Conservation (phyloP, 2,113 vertebrate species). For the Cepphus grylle region DNA sequence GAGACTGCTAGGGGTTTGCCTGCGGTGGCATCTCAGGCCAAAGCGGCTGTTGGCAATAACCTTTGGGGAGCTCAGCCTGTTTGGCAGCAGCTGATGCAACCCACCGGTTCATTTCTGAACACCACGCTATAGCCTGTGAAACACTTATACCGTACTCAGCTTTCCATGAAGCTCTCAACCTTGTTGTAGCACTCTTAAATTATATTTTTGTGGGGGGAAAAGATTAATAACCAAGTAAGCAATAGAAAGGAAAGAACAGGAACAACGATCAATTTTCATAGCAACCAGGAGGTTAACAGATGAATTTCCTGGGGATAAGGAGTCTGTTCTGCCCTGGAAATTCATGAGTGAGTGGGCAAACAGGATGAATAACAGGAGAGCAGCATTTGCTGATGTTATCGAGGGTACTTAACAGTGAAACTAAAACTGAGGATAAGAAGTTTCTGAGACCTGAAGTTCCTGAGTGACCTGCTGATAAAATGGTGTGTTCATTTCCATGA, state of each 20-base stretch:
- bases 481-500: neutral
- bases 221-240: neutral
- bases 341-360: neutral
- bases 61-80: neutral
- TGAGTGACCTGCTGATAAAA: neutral
- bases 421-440: neutral
- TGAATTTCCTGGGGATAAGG: neutral
- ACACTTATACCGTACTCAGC: rapidly evolving
- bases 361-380: neutral
- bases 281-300: neutral
- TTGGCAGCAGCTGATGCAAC: neutral
- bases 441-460: neutral
- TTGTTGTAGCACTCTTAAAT: neutral
- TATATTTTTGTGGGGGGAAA: neutral
- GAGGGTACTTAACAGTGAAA: neutral
- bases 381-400: neutral
- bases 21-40: neutral
- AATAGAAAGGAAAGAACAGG: neutral
- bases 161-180: neutral
- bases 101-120: neutral
- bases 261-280: neutral
- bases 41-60: neutral
- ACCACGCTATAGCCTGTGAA: neutral
- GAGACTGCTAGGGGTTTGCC: neutral
- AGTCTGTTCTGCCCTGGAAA: neutral